Percentiles rank a stretch among this genome's conserved stretches.
Conservation (phyloP, 2,888 invertebrate genomes). For the Phaedon cochleariae region DNA sequence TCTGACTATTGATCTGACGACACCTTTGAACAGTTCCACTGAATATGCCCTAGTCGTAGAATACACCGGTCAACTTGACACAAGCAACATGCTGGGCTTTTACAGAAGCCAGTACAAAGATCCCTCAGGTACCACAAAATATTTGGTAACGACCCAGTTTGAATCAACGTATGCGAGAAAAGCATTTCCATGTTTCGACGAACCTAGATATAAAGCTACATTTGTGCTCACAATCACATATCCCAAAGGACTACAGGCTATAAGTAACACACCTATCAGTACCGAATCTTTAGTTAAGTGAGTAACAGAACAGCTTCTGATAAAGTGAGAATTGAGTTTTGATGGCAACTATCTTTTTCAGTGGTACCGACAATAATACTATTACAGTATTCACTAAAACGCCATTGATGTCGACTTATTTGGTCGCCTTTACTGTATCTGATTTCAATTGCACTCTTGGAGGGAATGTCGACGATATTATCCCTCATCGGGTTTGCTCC, state of each 20-base stretch:
- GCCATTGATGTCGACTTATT: slow-evolving; percentile 82
- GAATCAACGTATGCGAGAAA: slow-evolving; percentile 72
- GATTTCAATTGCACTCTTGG: slow-evolving; percentile 67
- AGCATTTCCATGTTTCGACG: slow-evolving; percentile 84
- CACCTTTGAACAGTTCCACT: slow-evolving; percentile 17
- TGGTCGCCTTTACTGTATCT: slow-evolving; percentile 84
- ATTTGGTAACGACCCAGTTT: slow-evolving; percentile 73
- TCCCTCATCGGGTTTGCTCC: slow-evolving; percentile 43
- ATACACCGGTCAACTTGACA: slow-evolving; percentile 50
- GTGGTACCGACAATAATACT: slow-evolving; percentile 7
- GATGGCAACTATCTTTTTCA: neutral
- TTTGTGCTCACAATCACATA: slow-evolving; percentile 61
- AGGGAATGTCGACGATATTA: slow-evolving; percentile 15
- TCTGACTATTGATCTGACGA: slow-evolving; percentile 26
- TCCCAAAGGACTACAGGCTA: slow-evolving; percentile 44
- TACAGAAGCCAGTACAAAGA: slow-evolving; percentile 63
- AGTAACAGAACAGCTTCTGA: slow-evolving; percentile 11
- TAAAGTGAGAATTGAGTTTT: neutral
- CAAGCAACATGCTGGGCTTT: slow-evolving; percentile 62
- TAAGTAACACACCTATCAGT: slow-evolving; percentile 39
- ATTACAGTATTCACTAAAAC: slow-evolving; percentile 56
- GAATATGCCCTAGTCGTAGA: slow-evolving; percentile 29
- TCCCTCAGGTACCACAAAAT: slow-evolving; percentile 46
- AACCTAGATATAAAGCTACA: slow-evolving; percentile 63
- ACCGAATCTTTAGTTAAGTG: slow-evolving; percentile 1